Evolutionary conservation across 1,140 invertebrate species (phyloP).

Genomic region (Diabrotica virgifera): DNA sequence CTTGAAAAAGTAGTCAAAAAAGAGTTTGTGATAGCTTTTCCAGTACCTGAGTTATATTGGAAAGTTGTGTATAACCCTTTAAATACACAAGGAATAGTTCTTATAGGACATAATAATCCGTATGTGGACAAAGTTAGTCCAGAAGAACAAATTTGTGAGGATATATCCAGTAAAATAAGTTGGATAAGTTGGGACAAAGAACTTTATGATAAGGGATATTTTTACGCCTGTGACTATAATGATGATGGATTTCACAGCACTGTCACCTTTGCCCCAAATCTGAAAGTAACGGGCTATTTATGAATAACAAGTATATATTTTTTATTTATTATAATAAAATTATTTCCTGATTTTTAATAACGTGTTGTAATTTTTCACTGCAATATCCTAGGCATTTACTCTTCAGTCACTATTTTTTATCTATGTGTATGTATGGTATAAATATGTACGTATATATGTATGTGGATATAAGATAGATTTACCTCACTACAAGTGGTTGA

Average conservation of each 20-base stretch:
- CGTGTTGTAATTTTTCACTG: background rate
- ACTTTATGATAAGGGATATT: constrained; percentile 54
- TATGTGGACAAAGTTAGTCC: constrained; percentile 48
- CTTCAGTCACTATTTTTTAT: too few species aligned
- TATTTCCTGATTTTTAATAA: background rate
- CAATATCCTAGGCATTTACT: background rate
- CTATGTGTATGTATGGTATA: too few species aligned
- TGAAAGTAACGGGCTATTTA: background rate
- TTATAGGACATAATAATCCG: constrained; percentile 65
- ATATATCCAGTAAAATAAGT: constrained; percentile 52
- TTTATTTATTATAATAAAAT: background rate
- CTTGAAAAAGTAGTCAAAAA: constrained; percentile 48
- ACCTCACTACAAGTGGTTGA: too few species aligned
- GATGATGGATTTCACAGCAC: constrained; percentile 53
- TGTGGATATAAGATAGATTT: too few species aligned
- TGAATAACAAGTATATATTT: too few species aligned
- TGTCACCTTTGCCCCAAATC: constrained; percentile 52
- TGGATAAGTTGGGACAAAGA: constrained; percentile 51
- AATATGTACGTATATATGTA: too few species aligned
- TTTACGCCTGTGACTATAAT: constrained; percentile 62
- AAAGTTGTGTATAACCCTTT: constrained; percentile 59
- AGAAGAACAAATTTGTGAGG: constrained; percentile 55
- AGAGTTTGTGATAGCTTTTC: constrained; percentile 35
- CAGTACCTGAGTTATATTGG: constrained; percentile 59
- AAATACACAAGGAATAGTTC: constrained; percentile 54